phyloP scores from a whole-genome alignment of 2,888 invertebrate genomes.

The Rugalucina vietnamica region DNA sequence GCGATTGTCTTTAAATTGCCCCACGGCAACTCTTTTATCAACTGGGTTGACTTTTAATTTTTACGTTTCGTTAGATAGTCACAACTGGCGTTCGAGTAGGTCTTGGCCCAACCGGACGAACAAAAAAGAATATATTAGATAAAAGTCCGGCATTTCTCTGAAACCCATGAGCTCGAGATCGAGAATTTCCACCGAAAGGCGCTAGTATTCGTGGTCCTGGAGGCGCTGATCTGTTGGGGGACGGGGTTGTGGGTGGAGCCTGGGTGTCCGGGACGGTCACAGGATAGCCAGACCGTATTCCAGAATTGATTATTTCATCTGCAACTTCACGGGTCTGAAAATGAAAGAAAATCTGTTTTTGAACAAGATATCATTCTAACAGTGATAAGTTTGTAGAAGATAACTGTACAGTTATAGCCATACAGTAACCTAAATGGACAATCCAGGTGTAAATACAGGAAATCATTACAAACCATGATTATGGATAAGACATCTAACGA shows the following conservation, averaged over 20 bases:
- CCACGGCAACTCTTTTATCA: too few relatives aligned
- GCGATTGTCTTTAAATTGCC: too few relatives aligned
- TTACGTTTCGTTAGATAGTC: too few relatives aligned
- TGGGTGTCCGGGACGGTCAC: background rate
- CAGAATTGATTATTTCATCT: background rate
- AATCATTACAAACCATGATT: too few relatives aligned
- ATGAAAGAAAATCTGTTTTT: too few relatives aligned
- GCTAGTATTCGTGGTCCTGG: background rate
- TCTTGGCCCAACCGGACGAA: conserved; percentile 50
- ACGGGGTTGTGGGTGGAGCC: background rate
- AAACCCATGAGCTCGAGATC: background rate
- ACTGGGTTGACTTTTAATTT: too few relatives aligned
- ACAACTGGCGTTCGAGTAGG: conserved; percentile 55
- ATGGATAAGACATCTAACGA: too few relatives aligned
- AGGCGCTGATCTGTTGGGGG: background rate
- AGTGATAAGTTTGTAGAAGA: too few relatives aligned
- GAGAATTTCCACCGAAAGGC: background rate
- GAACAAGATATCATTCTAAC: too few relatives aligned
- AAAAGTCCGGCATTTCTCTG: background rate
- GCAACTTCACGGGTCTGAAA: background rate
- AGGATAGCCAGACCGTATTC: background rate
- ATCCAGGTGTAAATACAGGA: too few relatives aligned
- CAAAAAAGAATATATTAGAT: conserved; percentile 47
- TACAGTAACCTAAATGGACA: too few relatives aligned
- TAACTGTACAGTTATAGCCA: too few relatives aligned